phyloP scores from a whole-genome alignment of 2,797 vertebrate species.

The Ptychadena robeensis region DNA sequence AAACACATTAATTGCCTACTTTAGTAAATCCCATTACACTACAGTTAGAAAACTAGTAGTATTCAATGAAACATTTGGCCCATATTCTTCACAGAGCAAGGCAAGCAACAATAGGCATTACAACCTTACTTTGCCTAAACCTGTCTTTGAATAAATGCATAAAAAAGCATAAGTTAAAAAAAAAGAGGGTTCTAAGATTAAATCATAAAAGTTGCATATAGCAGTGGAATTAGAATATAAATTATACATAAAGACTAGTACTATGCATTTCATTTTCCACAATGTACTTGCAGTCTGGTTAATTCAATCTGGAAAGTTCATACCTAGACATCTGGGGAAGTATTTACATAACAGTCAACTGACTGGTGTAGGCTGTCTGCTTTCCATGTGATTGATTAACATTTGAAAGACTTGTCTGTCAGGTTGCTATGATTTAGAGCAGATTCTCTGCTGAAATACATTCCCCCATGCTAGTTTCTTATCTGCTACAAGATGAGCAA shows the following conservation, averaged over 20 bases:
- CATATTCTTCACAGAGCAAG: background rate
- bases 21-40: background rate
- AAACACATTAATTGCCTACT: no score
- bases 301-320: constrained; percentile 3
- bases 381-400: constrained; percentile 13
- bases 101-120: background rate
- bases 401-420: constrained; percentile 9
- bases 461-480: background rate
- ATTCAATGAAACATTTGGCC: background rate
- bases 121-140: background rate
- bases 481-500: constrained; percentile 11
- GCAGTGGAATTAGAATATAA: background rate
- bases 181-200: background rate
- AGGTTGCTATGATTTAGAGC: background rate
- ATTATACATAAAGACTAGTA: background rate
- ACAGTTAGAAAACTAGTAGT: background rate
- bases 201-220: background rate
- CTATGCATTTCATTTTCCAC: background rate
- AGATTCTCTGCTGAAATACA: constrained; percentile 10
- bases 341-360: constrained; percentile 20
- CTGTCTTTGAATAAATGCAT: background rate
- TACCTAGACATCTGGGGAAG: constrained; percentile 5
- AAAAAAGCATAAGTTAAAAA: background rate
- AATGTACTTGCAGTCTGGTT: background rate
- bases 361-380: background rate